These are phyloP conservation scores for Pachycephala philippinensis DNA, from an alignment of 2,113 vertebrate species.

Conservation along the genomic window DNA sequence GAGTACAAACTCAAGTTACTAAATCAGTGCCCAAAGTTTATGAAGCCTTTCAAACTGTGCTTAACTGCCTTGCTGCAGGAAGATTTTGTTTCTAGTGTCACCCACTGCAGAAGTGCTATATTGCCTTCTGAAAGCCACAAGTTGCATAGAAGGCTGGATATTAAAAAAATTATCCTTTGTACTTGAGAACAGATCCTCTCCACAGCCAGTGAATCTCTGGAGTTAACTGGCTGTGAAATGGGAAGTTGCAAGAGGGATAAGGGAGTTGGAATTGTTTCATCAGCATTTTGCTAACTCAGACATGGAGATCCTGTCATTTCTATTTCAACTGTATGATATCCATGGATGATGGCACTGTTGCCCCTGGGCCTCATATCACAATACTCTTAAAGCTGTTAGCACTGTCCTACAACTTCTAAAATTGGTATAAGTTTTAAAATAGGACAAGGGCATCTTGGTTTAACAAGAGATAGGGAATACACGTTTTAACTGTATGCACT, in stretches of 20 bases:
- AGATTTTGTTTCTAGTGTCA: not conserved
- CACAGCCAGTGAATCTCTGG: not conserved
- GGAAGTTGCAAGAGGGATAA: not conserved
- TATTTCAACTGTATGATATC: not conserved
- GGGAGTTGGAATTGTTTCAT: not conserved
- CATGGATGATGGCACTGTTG: not conserved
- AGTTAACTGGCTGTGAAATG: slow-evolving; percentile 54
- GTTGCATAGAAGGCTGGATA: not conserved
- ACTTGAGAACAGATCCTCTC: not conserved
- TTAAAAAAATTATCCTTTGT: not conserved
- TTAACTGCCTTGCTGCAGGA: not conserved
- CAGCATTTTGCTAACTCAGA: not conserved
- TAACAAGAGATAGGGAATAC: not conserved
- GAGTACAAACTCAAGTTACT: not conserved
- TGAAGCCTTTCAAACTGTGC: not conserved
- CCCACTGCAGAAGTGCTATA: not conserved
- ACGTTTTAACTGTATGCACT: not conserved
- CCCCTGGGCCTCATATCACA: not conserved
- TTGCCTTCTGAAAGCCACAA: not conserved
- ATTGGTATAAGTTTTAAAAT: not conserved
- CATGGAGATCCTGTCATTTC: not conserved
- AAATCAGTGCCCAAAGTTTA: not conserved
- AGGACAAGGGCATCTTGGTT: not conserved
- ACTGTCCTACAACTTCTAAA: not conserved
- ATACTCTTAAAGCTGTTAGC: not conserved